Evolutionary conservation across 2,797 vertebrate species (phyloP), one percentile per base, ranked within the genome.

Genomic region (Periophthalmus magnuspinnatus): DNA sequence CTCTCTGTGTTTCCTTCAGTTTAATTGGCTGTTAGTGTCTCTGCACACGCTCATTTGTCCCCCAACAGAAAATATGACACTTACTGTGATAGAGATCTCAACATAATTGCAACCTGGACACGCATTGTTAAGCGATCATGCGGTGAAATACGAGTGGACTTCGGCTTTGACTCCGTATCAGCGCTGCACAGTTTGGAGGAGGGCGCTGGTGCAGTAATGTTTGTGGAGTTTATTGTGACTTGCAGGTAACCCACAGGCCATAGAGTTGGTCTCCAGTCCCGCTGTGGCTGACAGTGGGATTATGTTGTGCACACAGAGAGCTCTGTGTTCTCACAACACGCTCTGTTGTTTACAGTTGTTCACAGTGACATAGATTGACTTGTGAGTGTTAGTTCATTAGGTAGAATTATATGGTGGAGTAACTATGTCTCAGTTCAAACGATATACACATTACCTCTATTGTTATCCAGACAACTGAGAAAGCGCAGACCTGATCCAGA

Each of bases 291-390:
- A 57, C 86, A 89, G 78, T 85, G 81, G 86, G 90, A 92, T 92
- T 91, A 90, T 78, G 69, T 82, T 68, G 36, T 57, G 77, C 72
- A 90, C 89, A 91, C 81, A 86, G 87, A 86, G 87, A 78, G 79
- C 6, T 38, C 36, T 77, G 87, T 89, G 89, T 91, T 91, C 87
- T 77, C 78, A 71, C 58, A n/a, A 70, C 61, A 74, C 68, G 67
- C 67, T 60, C 78, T 19, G 76, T 81, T 84, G 87, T 86, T 85
- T 74, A 69, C 71, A 70, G 61, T 65, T 82, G 67, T 71, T 32
- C 67, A 82, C 66, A 74, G 36, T 67, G 65, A 84, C 50, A 52
- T 5, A 33, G n/a, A 72, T 77, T 65, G 67, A 22, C 52, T 10
- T 13, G 13, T 28, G 28, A 32, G 34, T 41, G 58, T 60, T 41